A percentile compares a stretch with the other conserved stretches of the same genome.
Conservation (phyloP, 2,797 vertebrate species). For the Phalanger gymnotis region DNA sequence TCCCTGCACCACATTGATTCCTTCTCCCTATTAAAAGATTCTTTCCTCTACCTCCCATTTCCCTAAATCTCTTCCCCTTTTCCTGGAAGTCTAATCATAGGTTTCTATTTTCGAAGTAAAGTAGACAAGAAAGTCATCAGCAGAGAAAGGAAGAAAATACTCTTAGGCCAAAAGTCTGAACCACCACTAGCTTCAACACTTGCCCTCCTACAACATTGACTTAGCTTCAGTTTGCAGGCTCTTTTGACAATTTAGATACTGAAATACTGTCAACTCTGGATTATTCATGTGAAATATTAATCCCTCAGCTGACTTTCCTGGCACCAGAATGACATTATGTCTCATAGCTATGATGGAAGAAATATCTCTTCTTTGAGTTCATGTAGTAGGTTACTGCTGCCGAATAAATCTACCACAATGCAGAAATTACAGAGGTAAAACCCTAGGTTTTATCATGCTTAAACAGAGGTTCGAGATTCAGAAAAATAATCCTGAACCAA, state of each 20-base stretch:
- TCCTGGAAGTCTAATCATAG: neutral
- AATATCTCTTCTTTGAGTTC: neutral
- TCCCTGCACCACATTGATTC: neutral
- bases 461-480: neutral
- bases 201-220: neutral
- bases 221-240: neutral
- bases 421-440: neutral
- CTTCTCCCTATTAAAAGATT: neutral
- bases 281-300: neutral
- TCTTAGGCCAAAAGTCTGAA: constrained; percentile 43
- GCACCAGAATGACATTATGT: neutral
- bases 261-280: neutral
- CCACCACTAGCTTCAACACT: neutral
- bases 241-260: neutral
- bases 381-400: neutral
- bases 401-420: neutral
- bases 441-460: neutral
- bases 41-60: neutral
- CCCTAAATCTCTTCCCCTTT: neutral
- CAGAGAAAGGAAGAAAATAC: neutral
- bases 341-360: neutral
- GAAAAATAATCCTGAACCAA: neutral
- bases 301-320: neutral
- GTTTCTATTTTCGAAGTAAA: neutral
- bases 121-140: constrained; percentile 27